phyloP scores from a whole-genome alignment of 2,888 invertebrate genomes.

The Diaprepes abbreviatus region DNA sequence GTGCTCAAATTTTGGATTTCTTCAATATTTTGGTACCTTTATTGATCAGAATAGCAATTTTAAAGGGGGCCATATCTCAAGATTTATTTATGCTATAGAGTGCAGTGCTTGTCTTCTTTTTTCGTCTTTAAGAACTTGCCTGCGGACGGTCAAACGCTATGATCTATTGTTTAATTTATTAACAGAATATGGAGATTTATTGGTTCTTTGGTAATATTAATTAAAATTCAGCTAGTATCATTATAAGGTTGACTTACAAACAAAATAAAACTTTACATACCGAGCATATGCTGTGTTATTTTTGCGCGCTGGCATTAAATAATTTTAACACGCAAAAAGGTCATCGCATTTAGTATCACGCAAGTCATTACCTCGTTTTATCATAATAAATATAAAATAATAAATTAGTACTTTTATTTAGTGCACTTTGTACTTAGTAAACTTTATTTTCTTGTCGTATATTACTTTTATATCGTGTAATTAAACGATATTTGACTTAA shows the following conservation, averaged over 20 bases:
- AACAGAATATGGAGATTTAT: too few relatives aligned
- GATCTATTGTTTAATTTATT: too few relatives aligned
- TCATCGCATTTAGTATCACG: constrained; percentile 26
- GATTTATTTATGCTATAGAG: too few relatives aligned
- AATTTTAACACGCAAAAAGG: constrained; percentile 28
- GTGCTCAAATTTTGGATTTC: too few relatives aligned
- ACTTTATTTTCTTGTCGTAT: not conserved
- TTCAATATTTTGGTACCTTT: too few relatives aligned
- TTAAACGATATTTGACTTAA: not conserved
- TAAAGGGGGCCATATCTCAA: too few relatives aligned
- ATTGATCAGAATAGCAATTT: too few relatives aligned
- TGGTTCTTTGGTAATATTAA: too few relatives aligned
- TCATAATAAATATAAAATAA: not conserved
- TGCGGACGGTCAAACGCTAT: too few relatives aligned
- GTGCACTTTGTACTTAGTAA: not conserved
- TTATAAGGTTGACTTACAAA: not conserved
- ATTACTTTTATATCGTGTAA: constrained; percentile 1
- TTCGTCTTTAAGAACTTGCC: too few relatives aligned
- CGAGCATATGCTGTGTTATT: not conserved
- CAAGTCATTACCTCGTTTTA: not conserved
- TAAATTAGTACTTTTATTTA: not conserved
- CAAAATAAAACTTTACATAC: not conserved
- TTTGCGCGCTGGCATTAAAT: constrained; percentile 13
- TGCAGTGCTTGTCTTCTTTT: too few relatives aligned
- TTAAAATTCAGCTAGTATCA: not conserved